Evolutionary conservation across 2,113 vertebrate species (phyloP), one percentile per base, ranked within the genome.

Genomic region (Callorhinus ursinus): DNA sequence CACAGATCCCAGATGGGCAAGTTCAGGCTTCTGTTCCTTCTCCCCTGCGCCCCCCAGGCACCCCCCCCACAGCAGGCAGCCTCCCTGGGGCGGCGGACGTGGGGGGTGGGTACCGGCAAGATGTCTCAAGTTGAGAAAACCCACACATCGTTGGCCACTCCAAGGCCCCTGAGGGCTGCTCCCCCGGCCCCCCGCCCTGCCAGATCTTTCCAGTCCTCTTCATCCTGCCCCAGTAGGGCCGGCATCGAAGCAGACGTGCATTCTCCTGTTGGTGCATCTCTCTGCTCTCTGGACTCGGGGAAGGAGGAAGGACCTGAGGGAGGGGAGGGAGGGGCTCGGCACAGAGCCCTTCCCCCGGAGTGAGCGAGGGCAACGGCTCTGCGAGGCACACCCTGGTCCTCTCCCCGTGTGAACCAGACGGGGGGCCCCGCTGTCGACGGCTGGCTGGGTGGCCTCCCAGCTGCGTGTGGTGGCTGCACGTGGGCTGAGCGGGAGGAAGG

Each of bases 401-500:
- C 31, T 21, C 24, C 11, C 26, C 28, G 1, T 1, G 11, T 9
- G 49, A 57, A n/a, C 22, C 36, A 31, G 21, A 46, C 36, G 22
- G 31, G 8, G 14, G 42, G 51, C 4, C 4, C 15, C 15, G n/a
- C 0, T 31, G n/a, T 2, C n/a, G 28, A 18, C 11, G 16, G 22
- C 65, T 8, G n/a, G 49, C 57, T 57, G 21, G 21, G 69, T 2
- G n/a, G 71, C 22, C 69, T 22, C 69, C n/a, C n/a, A 10, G 19
- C 69, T 19, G 9, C 4, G 1, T 36, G 18, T 10, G 10, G 36
- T 22, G 19, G 71, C 21, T 7, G 18, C 5, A 14, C 6, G 55
- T 7, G 49, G 51, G 14, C 9, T 3, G 1, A 4, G 49, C 0
- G 0, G 26, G 71, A 7, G 72, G 18, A 7, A 6, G 26, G 19